phyloP scores from a whole-genome alignment of 2,113 vertebrate genomes.

The Anguilla japonica region DNA sequence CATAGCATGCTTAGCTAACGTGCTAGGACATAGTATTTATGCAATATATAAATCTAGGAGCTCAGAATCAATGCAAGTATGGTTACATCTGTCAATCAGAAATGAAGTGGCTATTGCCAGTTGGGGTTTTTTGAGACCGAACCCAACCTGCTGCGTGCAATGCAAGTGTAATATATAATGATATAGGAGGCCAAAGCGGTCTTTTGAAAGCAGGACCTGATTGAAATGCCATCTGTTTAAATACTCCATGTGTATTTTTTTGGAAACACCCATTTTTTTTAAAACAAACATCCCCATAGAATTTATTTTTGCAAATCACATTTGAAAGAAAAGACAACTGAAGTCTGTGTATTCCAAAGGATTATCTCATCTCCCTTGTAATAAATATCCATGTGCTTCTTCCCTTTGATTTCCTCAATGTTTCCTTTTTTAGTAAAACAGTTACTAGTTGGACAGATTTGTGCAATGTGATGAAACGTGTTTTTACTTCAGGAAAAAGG shows the following conservation, averaged over 20 bases:
- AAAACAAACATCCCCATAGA: neutral
- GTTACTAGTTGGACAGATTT: constrained; percentile 16
- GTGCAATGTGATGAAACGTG: constrained; percentile 27
- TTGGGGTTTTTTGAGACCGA: neutral
- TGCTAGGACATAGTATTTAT: neutral
- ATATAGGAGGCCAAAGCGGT: neutral
- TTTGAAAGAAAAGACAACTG: neutral
- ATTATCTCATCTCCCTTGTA: constrained; percentile 11
- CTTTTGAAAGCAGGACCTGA: neutral
- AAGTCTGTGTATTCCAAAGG: neutral
- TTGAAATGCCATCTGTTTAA: neutral
- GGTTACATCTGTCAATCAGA: neutral
- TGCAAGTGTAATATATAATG: neutral
- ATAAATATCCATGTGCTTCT: constrained; percentile 37
- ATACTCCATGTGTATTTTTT: constrained; percentile 2
- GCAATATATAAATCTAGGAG: neutral
- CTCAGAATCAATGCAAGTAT: neutral
- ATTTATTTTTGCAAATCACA: neutral
- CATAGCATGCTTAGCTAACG: neutral
- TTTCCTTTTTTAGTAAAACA: constrained; percentile 35
- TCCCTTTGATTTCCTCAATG: constrained; percentile 30
- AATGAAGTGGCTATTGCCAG: neutral
- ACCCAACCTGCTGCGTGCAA: neutral
- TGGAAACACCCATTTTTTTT: neutral
- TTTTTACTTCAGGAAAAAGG: constrained; percentile 12